Evolutionary conservation across 2,888 invertebrate genomes (phyloP), one percentile per base, ranked within the genome.

Genomic region (Buathra laborator): DNA sequence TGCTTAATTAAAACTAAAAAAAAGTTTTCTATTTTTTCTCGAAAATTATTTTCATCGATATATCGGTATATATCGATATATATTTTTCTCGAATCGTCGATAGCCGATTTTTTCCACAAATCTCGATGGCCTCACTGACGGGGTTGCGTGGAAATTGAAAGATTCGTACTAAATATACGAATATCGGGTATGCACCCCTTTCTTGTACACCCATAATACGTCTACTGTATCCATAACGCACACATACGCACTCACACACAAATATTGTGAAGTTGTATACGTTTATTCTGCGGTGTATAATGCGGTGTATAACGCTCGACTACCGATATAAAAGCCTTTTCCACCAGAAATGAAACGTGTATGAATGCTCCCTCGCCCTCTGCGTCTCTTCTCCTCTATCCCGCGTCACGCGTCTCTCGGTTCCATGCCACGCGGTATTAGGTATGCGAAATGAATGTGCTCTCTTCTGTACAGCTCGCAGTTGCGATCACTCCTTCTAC

Each of bases 381-480:
- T 29, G 59, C 74, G 66, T 83, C 80, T 81, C 77, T 53, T 24
- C 19, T 10, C 53, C 53, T 2, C n/a, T 3, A 19, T 19, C 74
- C 83, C 86, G 72, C 76, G 80, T 83, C 85, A 86, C 84, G 86
- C 84, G 83, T 86, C 85, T 83, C 82, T 62, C 29, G 29, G 81
- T 85, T 86, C 68, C 14, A 85, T 83, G 86, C 87, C 86, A 88
- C 86, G 83, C 87, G 81, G 89, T 89, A 90, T 91, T 90, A 90
- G 90, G 72, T 71, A 78, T 91, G 91, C 91, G 90, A 90, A 92
- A 93, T 92, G 92, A 93, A 92, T 91, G 91, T 81, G 68, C 81
- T 81, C 81, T 81, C 85, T 66, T 82, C 66, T 68, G 62, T 67
- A 66, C 62, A 59, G 71, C 37, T 64, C 79, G 77, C 74, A 66